Conservation (phyloP, 2,797 vertebrate genomes). For the Aeoliscus strigatus region DNA sequence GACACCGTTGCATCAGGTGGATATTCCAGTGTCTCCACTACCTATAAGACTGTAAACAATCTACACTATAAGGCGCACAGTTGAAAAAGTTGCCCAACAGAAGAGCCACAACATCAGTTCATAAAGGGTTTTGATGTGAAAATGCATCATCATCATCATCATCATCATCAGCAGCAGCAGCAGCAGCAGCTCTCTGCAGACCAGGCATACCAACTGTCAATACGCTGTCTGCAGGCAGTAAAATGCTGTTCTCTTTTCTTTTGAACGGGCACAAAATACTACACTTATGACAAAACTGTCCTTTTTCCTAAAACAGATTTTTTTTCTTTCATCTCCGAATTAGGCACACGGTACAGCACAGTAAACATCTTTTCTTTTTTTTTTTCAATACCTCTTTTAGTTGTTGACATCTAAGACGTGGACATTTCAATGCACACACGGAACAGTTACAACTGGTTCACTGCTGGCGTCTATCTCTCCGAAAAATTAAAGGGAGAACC, state of each 20-base stretch:
- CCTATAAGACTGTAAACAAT: constrained; percentile 78
- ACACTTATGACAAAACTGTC: constrained; percentile 33
- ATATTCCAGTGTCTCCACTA: constrained; percentile 44
- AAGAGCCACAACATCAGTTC: constrained; percentile 63
- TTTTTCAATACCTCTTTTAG: constrained; percentile 58
- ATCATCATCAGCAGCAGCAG: too few relatives aligned
- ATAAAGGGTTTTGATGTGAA: constrained; percentile 65
- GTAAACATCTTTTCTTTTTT: constrained; percentile 54
- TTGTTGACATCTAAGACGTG: constrained; percentile 54
- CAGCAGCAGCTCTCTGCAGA: constrained; percentile 46
- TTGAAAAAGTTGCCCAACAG: constrained; percentile 67
- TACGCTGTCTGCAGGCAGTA: constrained; percentile 67
- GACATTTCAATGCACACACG: constrained; percentile 37
- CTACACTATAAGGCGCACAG: constrained; percentile 80
- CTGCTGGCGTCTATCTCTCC: constrained; percentile 29
- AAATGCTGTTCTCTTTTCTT: constrained; percentile 69
- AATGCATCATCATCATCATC: too few relatives aligned
- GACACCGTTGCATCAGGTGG: constrained; percentile 30
- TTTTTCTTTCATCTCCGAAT: constrained; percentile 20
- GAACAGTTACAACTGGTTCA: constrained; percentile 29
- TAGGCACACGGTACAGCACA: constrained; percentile 72
- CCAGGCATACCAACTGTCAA: constrained; percentile 69
- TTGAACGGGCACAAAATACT: constrained; percentile 32
- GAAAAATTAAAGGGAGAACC: constrained; percentile 57
- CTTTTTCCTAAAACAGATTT: constrained; percentile 43